Evolutionary conservation across 2,888 invertebrate species (phyloP).

Genomic region (Dasypolia templi): DNA sequence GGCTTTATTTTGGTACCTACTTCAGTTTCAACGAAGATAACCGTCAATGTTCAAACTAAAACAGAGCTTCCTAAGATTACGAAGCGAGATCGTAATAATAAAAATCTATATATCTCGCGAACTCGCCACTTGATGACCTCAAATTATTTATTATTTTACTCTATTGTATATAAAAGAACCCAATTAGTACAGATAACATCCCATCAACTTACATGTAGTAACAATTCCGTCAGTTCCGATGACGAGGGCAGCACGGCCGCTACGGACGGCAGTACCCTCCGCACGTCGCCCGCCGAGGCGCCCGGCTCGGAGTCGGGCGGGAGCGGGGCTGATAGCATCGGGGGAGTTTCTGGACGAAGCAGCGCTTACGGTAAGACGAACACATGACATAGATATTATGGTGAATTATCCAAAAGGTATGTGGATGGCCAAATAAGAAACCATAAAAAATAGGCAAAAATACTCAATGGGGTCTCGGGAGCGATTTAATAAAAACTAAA

Average conservation of each 20-base stretch:
- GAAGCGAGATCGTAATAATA: background rate
- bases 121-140: background rate
- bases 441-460: background rate
- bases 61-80: background rate
- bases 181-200: background rate
- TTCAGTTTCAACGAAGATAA: no score
- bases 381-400: no score
- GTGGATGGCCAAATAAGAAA: background rate
- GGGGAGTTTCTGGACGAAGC: conserved; percentile 98
- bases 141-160: background rate
- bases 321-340: conserved; percentile 97
- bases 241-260: conserved; percentile 99
- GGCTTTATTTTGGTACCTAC: background rate
- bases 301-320: conserved; percentile 96
- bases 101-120: no score
- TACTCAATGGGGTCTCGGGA: no score
- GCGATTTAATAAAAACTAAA: background rate
- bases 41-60: background rate
- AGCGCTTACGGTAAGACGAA: conserved; percentile 94
- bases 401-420: background rate
- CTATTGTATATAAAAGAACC: background rate
- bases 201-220: conserved; percentile 44
- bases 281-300: conserved; percentile 89
- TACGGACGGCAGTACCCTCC: conserved; percentile 97
- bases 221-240: conserved; percentile 92